Evolutionary conservation across 2,113 vertebrate genomes (phyloP), one percentile per base, ranked within the genome.

Genomic region (Reinhardtius hippoglossoides): DNA sequence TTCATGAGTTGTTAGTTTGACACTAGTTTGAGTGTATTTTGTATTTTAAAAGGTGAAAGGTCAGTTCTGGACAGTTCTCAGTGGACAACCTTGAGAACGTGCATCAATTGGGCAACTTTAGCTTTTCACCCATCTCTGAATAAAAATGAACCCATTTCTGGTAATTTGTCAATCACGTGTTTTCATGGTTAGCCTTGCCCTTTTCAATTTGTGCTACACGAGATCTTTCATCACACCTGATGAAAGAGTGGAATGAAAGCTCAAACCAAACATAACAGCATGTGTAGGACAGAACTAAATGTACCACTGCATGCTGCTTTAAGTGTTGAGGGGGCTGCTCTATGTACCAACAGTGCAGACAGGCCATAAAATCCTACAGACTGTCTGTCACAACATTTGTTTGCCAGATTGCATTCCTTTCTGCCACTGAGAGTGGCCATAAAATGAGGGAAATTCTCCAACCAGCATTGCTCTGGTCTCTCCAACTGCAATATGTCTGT

Each of bases 301-400:
- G 57, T 61, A 76, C 23, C 52, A 56, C 40, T 48, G 61, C 71
- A 79, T 76, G 46, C 44, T 62, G 59, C 63, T 61, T 73, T 80
- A 81, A 87, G 68, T 71, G 78, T 73, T 59, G 81, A 88, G 78
- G 54, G 78, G 83, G 76, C 81, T 86, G 78, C 67, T 78, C 69
- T 78, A 64, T 89, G 86, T 74, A 90, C 80, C 80, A 87, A 83
- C 84, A 74, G 61, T 58, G 74, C 87, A 94, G 91, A 92, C 87
- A 67, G 87, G 62, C 87, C 83, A 85, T 93, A 91, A 92, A 93
- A 85, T 58, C 81, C 83, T 90, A 74, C 91, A 93, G 90, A 93
- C 90, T 93, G 90, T 92, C 91, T 92, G 92, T 94, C 92, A 93
- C 92, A 93, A 94, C 91, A 93, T 93, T 94, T 94, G 92, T 93